phyloP scores from a whole-genome alignment of 2,797 vertebrate genomes.

The Pteronotus mesoamericanus region DNA sequence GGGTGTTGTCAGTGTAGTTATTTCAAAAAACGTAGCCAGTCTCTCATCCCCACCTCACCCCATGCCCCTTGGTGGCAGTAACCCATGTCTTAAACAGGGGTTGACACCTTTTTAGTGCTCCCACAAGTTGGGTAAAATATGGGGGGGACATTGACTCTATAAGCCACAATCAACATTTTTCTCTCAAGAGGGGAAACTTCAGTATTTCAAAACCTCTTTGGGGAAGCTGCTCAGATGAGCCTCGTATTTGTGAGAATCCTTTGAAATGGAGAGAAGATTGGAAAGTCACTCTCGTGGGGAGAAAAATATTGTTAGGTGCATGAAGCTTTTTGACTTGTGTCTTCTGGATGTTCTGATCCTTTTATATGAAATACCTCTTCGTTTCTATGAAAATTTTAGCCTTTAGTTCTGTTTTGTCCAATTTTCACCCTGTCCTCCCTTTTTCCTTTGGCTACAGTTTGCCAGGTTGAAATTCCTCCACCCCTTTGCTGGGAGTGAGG shows the following conservation, averaged over 20 bases:
- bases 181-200: background rate
- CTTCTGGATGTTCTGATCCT: background rate
- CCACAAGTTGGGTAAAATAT: background rate
- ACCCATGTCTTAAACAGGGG: background rate
- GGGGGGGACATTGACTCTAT: background rate
- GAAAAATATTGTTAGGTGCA: background rate
- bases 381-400: background rate
- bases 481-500: background rate
- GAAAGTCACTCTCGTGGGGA: background rate
- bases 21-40: background rate
- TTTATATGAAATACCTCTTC: background rate
- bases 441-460: background rate
- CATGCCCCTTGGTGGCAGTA: background rate
- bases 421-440: background rate
- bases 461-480: background rate
- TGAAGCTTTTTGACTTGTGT: background rate
- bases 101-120: background rate
- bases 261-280: background rate
- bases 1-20: background rate
- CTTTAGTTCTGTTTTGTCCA: background rate
- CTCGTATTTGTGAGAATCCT: background rate
- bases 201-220: slow-evolving; percentile 22
- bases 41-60: background rate
- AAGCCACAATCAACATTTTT: background rate
- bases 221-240: background rate